Percentiles rank a stretch among this genome's conserved stretches.
These are phyloP conservation scores for Aythya baeri DNA, from an alignment of 2,113 vertebrate species.

Conservation along the genomic window DNA sequence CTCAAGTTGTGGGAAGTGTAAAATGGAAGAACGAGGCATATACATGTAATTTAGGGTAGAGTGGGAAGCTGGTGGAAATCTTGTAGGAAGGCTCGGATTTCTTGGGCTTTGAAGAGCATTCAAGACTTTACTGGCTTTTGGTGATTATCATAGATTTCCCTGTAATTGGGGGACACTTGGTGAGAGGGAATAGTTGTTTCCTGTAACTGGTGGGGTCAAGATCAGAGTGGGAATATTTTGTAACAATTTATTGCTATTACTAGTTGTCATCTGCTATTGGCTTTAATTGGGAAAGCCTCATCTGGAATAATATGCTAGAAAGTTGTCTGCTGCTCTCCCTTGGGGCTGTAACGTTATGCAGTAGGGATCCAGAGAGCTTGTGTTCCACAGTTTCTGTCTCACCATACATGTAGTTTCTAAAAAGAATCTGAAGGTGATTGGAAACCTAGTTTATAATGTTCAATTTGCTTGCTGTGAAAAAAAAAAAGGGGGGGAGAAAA, in stretches of 20 bases:
- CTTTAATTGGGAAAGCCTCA: not conserved
- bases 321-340: not conserved
- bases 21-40: conserved; percentile 35
- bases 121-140: not conserved
- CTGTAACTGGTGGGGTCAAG: not conserved
- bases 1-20: conserved; percentile 46
- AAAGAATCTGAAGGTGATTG: not conserved
- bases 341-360: not conserved
- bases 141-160: not conserved
- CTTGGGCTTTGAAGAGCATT: conserved; percentile 21
- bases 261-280: not conserved
- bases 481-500: not conserved
- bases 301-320: not conserved
- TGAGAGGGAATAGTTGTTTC: not conserved
- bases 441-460: not conserved
- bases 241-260: not conserved
- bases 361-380: not conserved
- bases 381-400: not conserved
- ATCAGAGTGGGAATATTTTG: conserved; percentile 12
- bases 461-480: not conserved
- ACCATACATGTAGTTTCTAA: not conserved
- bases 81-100: conserved; percentile 44
- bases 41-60: conserved; percentile 30
- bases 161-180: not conserved
- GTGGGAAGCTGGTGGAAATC: conserved; percentile 53